Evolutionary conservation across 2,113 vertebrate genomes (phyloP).

Genomic region (Brachyistius frenatus): DNA sequence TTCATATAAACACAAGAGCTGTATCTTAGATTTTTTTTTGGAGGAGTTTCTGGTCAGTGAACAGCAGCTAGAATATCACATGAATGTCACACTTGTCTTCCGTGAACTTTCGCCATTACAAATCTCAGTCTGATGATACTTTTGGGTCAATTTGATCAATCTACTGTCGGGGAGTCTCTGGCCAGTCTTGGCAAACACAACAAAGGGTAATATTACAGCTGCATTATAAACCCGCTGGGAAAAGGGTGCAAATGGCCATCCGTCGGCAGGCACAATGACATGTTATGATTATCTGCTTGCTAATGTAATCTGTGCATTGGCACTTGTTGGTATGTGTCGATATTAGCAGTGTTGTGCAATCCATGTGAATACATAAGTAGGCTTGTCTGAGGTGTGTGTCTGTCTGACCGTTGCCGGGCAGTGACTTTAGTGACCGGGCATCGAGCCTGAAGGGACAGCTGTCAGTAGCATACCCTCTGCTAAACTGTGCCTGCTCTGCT

Average conservation of each 20-base stretch:
- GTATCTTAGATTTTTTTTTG: background rate
- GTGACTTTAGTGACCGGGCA: slow-evolving; percentile 4
- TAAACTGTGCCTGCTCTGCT: slow-evolving; percentile 15
- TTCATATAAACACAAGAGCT: background rate
- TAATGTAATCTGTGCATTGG: slow-evolving; percentile 45
- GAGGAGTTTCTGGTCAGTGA: background rate
- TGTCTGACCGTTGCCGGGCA: slow-evolving; percentile 24
- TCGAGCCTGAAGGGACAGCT: slow-evolving; percentile 57
- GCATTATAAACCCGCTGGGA: slow-evolving; percentile 22
- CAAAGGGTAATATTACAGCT: slow-evolving; percentile 34
- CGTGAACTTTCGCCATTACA: slow-evolving; percentile 22
- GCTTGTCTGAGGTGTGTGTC: slow-evolving; percentile 45
- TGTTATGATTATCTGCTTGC: slow-evolving; percentile 50
- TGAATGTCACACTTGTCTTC: slow-evolving; percentile 11
- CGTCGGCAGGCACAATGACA: slow-evolving; percentile 26
- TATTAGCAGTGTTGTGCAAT: slow-evolving; percentile 1
- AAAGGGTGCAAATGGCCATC: slow-evolving; percentile 23
- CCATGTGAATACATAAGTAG: slow-evolving; percentile 26
- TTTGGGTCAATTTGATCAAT: slow-evolving; percentile 62
- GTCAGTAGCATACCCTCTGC: slow-evolving; percentile 37
- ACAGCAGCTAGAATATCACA: background rate
- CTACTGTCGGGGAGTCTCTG: slow-evolving; percentile 29
- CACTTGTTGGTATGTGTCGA: slow-evolving; percentile 33
- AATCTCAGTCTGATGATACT: slow-evolving; percentile 31
- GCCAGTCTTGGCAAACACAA: slow-evolving; percentile 51